Conservation (phyloP, 2,797 vertebrate species). For the Sandelia bainsii region DNA sequence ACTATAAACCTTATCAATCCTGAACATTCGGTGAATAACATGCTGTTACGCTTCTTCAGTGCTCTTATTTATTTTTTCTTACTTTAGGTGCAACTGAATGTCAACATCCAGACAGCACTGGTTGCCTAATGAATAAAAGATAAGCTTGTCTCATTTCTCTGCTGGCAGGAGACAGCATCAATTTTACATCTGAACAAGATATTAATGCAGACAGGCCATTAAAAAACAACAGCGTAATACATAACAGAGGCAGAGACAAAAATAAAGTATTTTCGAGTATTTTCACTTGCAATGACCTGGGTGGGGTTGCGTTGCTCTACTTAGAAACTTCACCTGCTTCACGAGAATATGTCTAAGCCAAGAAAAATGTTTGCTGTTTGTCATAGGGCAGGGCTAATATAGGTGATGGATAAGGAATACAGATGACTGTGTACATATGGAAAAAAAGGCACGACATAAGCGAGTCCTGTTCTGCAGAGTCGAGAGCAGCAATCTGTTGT, state of each 20-base stretch:
- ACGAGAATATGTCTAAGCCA: constrained; percentile 10
- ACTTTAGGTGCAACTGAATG: constrained; percentile 47
- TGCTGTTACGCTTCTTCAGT: constrained; percentile 6
- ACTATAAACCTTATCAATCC: constrained; percentile 10
- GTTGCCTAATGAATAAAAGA: constrained; percentile 71
- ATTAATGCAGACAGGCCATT: constrained; percentile 47
- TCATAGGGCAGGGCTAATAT: constrained; percentile 25
- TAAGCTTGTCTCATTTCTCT: constrained; percentile 57
- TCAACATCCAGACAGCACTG: constrained; percentile 56
- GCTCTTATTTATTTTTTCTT: constrained; percentile 22
- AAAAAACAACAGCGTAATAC: constrained; percentile 14
- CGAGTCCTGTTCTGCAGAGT: constrained; percentile 30
- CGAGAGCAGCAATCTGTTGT: constrained; percentile 23
- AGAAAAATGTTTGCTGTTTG: constrained; percentile 35
- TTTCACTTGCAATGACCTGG: neutral
- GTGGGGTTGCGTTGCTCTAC: neutral
- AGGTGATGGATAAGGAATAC: constrained; percentile 10
- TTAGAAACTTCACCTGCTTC: constrained; percentile 32
- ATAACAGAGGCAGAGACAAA: neutral
- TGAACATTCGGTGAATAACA: constrained; percentile 3
- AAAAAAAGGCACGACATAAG: neutral
- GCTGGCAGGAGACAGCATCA: constrained; percentile 54
- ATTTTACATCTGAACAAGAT: constrained; percentile 57
- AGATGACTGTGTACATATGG: neutral
- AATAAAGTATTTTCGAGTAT: neutral